These are phyloP conservation scores for Paracyclopina nana DNA, from an alignment of 1,140 invertebrate species.

Conservation along the genomic window DNA sequence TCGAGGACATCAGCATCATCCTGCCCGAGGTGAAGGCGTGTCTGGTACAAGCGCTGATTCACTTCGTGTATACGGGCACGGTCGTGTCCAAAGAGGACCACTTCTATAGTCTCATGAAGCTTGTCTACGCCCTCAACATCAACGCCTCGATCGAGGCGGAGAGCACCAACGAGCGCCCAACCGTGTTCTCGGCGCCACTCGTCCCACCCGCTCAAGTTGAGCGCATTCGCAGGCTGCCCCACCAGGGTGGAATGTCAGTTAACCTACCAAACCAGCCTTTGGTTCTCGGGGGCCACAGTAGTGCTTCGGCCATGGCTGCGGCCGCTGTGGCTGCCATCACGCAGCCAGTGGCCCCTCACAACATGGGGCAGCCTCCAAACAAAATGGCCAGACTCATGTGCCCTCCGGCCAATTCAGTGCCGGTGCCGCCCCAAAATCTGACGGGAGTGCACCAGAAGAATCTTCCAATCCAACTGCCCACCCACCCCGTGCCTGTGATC, in stretches of 20 bases:
- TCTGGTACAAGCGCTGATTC: slow-evolving; percentile 12
- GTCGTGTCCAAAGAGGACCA: slow-evolving; percentile 15
- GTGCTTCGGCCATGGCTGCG: background rate
- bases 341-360: background rate
- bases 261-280: background rate
- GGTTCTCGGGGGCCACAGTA: too few relatives aligned
- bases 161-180: slow-evolving; percentile 11
- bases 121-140: slow-evolving; percentile 14
- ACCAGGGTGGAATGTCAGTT: background rate
- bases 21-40: slow-evolving; percentile 12
- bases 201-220: background rate
- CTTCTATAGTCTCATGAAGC: slow-evolving; percentile 16
- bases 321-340: background rate
- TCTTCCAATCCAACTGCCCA: slow-evolving; percentile 2
- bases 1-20: slow-evolving; percentile 6
- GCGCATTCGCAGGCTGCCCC: background rate
- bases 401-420: background rate
- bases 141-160: slow-evolving; percentile 16
- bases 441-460: background rate
- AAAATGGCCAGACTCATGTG: slow-evolving; percentile 2
- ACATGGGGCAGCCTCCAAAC: background rate
- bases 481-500: background rate
- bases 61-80: slow-evolving; percentile 13
- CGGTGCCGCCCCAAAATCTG: background rate
- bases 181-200: slow-evolving; percentile 6